Conservation (phyloP, 2,888 invertebrate genomes). For the Notocelia uddmanniana region DNA sequence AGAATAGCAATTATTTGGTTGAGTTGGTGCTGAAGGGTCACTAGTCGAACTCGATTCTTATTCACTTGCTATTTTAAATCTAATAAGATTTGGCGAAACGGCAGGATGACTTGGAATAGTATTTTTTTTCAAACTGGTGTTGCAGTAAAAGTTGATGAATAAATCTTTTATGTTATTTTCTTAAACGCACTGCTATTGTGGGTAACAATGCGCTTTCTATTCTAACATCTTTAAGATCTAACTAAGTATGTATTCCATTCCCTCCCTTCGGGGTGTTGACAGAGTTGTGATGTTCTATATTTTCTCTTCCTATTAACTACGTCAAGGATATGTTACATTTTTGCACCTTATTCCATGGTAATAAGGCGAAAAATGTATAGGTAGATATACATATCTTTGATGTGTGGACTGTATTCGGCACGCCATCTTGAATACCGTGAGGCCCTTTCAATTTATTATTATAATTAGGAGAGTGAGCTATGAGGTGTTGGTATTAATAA, state of each 20-base stretch:
- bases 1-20: slow-evolving; percentile 86
- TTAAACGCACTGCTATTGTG: background rate
- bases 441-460: slow-evolving; percentile 7
- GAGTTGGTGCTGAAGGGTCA: slow-evolving; percentile 71
- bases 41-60: slow-evolving; percentile 48
- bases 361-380: background rate
- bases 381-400: background rate
- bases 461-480: slow-evolving; percentile 19
- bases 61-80: slow-evolving; percentile 22
- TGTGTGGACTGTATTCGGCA: background rate
- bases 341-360: background rate
- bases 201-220: background rate
- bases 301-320: background rate
- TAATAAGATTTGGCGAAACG: background rate
- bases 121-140: background rate
- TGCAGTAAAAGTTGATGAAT: background rate
- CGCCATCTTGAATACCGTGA: slow-evolving; percentile 16
- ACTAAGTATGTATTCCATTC: background rate
- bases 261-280: background rate
- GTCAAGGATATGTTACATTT: background rate
- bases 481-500: slow-evolving; percentile 27
- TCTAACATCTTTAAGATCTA: background rate
- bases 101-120: background rate
- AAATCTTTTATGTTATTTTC: background rate
- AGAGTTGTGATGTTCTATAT: background rate